A percentile compares a stretch with the other conserved stretches of the same genome.
phyloP scores from a whole-genome alignment of 2,888 invertebrate genomes.

The Tryphoninae sp. region DNA sequence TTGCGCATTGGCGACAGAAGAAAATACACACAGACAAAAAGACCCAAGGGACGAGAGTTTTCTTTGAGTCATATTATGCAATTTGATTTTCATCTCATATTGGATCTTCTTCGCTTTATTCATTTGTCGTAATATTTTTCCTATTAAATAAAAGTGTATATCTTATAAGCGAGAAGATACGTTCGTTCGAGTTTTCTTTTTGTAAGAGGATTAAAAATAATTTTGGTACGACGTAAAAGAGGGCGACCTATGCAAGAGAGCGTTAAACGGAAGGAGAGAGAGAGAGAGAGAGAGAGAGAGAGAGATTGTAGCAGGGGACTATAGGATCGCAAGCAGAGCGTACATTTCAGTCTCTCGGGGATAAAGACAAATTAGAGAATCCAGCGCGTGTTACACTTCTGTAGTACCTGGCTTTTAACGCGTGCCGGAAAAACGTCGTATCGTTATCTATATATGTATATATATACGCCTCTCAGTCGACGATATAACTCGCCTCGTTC shows the following conservation, averaged over 20 bases:
- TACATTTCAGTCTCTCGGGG: conserved; percentile 45
- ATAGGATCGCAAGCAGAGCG: background rate
- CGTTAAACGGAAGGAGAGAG: background rate
- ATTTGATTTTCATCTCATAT: background rate
- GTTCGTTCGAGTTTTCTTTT: background rate
- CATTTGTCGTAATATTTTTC: conserved; percentile 6
- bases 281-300: conserved; percentile 10
- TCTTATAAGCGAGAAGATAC: conserved; percentile 15
- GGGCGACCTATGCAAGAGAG: background rate
- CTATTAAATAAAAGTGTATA: conserved; percentile 3
- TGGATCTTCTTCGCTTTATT: background rate
- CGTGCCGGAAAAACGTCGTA: conserved; percentile 22
- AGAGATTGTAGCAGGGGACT: background rate
- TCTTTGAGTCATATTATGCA: conserved; percentile 20
- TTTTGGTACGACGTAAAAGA: conserved; percentile 14
- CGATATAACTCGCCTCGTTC: conserved; percentile 41
- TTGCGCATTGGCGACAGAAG: conserved; percentile 14
- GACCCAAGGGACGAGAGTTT: background rate
- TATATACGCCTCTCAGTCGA: background rate
- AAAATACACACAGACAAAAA: conserved; percentile 16
- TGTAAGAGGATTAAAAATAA: conserved; percentile 40
- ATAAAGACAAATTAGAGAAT: conserved; percentile 59
- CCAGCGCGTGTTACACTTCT: conserved; percentile 37
- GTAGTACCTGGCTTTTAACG: conserved; percentile 43
- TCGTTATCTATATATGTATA: conserved; percentile 8